Evolutionary conservation across 2,113 vertebrate genomes (phyloP).

Genomic region (Oncorhynchus nerka): DNA sequence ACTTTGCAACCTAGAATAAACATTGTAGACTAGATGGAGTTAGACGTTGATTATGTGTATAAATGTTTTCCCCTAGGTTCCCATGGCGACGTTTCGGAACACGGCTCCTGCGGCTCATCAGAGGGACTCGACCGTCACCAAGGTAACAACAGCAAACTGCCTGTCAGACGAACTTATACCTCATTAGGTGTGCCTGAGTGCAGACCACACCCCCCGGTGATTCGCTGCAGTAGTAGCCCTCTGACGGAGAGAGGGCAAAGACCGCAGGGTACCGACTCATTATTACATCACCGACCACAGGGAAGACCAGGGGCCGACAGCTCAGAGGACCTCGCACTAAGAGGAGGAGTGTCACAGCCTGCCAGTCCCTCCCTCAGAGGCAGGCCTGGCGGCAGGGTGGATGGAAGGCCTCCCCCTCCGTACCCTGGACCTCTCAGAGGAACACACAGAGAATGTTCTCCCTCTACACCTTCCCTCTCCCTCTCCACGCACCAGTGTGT

Average conservation of each 20-base stretch:
- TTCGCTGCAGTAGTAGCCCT: conserved; percentile 70
- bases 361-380: conserved; percentile 50
- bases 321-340: conserved; percentile 68
- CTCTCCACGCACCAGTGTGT: conserved; percentile 24
- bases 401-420: conserved; percentile 68
- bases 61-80: conserved; percentile 76
- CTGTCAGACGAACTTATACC: conserved; percentile 73
- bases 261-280: conserved; percentile 35
- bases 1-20: too few relatives aligned
- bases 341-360: conserved; percentile 13
- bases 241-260: conserved; percentile 49
- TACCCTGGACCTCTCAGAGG: conserved; percentile 71
- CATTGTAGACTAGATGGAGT: conserved; percentile 28
- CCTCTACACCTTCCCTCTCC: conserved; percentile 48
- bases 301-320: conserved; percentile 70
- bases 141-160: conserved; percentile 67
- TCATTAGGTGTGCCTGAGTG: conserved; percentile 64
- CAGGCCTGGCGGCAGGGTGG: conserved; percentile 48
- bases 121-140: conserved; percentile 68
- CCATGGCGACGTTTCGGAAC: conserved; percentile 83
- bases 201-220: conserved; percentile 60
- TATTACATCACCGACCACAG: conserved; percentile 46
- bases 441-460: conserved; percentile 2
- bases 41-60: conserved; percentile 28
- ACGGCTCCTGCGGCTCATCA: conserved; percentile 81